phyloP scores from a whole-genome alignment of 2,797 vertebrate genomes.

The Poecile montanus region DNA sequence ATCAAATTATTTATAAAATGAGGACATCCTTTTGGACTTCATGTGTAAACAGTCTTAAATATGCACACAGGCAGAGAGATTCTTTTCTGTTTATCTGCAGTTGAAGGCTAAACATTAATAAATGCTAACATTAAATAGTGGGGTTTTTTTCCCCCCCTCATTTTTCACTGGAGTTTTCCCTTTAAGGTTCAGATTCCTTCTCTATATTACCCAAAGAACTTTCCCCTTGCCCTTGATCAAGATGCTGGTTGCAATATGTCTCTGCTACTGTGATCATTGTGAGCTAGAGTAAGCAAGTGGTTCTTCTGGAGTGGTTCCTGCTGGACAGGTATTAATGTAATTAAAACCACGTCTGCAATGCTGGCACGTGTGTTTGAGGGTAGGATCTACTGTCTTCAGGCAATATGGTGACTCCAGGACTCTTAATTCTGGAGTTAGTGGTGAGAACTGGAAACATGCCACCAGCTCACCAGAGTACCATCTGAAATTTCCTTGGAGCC shows the following conservation, averaged over 20 bases:
- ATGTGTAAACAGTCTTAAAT: constrained; percentile 31
- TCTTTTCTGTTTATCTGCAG: constrained; percentile 32
- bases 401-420: background rate
- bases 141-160: fast-evolving
- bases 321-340: background rate
- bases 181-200: background rate
- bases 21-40: constrained; percentile 48
- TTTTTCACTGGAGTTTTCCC: background rate
- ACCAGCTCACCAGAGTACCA: background rate
- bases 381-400: background rate
- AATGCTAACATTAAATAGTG: background rate
- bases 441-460: background rate
- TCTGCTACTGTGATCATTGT: background rate
- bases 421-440: background rate
- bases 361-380: fast-evolving
- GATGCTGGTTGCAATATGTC: background rate
- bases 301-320: background rate
- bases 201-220: background rate
- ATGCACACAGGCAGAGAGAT: background rate
- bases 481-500: background rate
- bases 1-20: constrained; percentile 66
- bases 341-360: fast-evolving
- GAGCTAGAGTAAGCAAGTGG: background rate
- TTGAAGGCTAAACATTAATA: constrained; percentile 25
- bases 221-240: background rate